phyloP scores from a whole-genome alignment of 2,113 vertebrate species.

The Oryzias javanicus region DNA sequence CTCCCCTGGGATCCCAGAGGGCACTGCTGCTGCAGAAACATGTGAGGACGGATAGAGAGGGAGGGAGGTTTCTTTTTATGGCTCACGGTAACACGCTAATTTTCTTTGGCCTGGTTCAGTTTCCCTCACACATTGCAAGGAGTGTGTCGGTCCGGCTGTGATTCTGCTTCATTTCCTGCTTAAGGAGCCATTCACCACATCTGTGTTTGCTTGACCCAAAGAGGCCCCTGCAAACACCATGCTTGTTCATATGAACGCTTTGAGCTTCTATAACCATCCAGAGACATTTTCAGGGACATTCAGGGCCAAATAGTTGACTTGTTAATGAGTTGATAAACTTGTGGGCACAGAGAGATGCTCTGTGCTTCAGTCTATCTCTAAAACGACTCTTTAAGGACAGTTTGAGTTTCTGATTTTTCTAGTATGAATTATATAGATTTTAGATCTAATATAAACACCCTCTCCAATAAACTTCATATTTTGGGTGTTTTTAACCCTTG shows the following conservation, averaged over 20 bases:
- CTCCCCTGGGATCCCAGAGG: slow-evolving; percentile 42
- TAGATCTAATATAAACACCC: too few species aligned
- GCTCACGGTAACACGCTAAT: slow-evolving; percentile 52
- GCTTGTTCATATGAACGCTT: background rate
- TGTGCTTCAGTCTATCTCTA: too few species aligned
- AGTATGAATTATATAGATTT: too few species aligned
- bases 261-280: background rate
- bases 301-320: too few species aligned
- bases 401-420: too few species aligned
- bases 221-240: slow-evolving; percentile 24
- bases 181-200: slow-evolving; percentile 23
- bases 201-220: slow-evolving; percentile 11
- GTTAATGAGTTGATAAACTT: too few species aligned
- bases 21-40: slow-evolving; percentile 20
- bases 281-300: slow-evolving; percentile 4
- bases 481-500: too few species aligned
- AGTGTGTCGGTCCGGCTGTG: slow-evolving; percentile 39
- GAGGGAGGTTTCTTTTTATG: slow-evolving; percentile 52
- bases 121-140: slow-evolving; percentile 20
- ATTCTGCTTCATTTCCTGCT: slow-evolving; percentile 32
- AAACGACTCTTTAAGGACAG: too few species aligned
- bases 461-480: too few species aligned
- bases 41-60: slow-evolving; percentile 8
- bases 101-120: slow-evolving; percentile 2
- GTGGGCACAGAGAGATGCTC: background rate